Evolutionary conservation across 1,140 invertebrate species (phyloP), one percentile per base, ranked within the genome.

Genomic region (Listronotus bonariensis): DNA sequence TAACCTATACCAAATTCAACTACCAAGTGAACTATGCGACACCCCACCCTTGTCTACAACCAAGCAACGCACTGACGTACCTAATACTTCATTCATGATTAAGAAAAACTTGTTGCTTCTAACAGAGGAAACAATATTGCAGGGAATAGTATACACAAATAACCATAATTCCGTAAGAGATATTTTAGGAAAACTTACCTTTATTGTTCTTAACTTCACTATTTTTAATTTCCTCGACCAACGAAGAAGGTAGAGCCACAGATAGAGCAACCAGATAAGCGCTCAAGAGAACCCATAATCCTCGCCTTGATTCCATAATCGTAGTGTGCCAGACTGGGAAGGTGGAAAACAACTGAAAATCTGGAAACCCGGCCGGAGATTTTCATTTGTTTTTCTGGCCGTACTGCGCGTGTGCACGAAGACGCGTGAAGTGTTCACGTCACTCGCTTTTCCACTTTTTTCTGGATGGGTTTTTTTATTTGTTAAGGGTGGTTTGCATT

Each of bases 181-280:
- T 31, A 20, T 40, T 14, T 45, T 8, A 46, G 5, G 15, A 36
- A 40, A 34, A 40, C 59, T 67, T 57, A 76, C 74, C n/a, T n/a
- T n/a, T n/a, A n/a, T n/a, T n/a, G n/a, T n/a, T n/a, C n/a, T n/a
- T n/a, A n/a, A n/a, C n/a, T n/a, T n/a, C n/a, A n/a, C n/a, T 71
- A n/a, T 69, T 60, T 49, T 74, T 73, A 46, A 76, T 69, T 43
- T 76, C 72, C 40, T 76, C 71, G 1, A 76, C 63, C 40, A 76
- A 48, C 10, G 74, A 74, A 1, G 74, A 68, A 1, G 74, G 74
- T 7, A 76, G 63, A 10, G 69, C 72, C 8, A 61, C 20, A 11
- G 63, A 18, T 3, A 59, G 15, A 38, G 45, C 65, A 9, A 70
- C 45, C 48, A 65, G 17, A 34, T 17, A 49, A 26, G 67, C 61